These are phyloP conservation scores for Allobates femoralis DNA, from an alignment of 2,797 vertebrate species.

Conservation along the genomic window DNA sequence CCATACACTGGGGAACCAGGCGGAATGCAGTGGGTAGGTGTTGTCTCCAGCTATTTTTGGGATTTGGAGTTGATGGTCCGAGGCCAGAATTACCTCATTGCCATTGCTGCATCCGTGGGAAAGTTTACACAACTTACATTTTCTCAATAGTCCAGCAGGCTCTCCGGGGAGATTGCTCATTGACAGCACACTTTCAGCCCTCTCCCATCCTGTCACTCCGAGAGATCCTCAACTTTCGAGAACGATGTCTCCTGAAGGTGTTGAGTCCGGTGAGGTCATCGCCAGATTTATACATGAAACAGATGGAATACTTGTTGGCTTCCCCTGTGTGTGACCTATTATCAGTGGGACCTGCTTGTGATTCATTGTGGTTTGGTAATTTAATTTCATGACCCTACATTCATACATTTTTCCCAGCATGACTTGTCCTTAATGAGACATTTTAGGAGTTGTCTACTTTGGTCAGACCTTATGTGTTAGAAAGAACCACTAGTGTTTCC, in stretches of 20 bases:
- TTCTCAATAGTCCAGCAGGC: constrained; percentile 47
- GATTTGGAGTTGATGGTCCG: constrained; percentile 15
- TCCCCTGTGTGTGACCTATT: not conserved
- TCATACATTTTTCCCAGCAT: not conserved
- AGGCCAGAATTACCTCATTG: constrained; percentile 55
- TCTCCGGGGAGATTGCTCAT: constrained; percentile 20
- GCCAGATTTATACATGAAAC: constrained; percentile 6
- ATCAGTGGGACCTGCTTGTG: not conserved
- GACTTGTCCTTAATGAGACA: not conserved
- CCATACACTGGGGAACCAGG: not conserved
- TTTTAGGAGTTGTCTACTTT: not conserved
- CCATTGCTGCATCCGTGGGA: constrained; percentile 55
- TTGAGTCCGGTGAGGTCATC: constrained; percentile 15
- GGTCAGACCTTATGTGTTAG: not conserved
- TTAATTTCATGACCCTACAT: no score
- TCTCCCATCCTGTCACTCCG: constrained; percentile 3
- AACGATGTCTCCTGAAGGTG: constrained; percentile 7
- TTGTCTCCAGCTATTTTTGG: constrained; percentile 53
- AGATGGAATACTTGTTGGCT: constrained; percentile 1
- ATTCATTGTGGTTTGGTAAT: constrained; percentile 7
- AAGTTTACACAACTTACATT: constrained; percentile 56
- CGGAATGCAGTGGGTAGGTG: constrained; percentile 43
- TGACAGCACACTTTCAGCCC: constrained; percentile 12
- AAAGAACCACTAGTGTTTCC: not conserved
- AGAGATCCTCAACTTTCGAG: not conserved